Percentiles rank a stretch among this genome's conserved stretches.
phyloP scores from a whole-genome alignment of 2,113 vertebrate species.

The Corythornis cristatus region DNA sequence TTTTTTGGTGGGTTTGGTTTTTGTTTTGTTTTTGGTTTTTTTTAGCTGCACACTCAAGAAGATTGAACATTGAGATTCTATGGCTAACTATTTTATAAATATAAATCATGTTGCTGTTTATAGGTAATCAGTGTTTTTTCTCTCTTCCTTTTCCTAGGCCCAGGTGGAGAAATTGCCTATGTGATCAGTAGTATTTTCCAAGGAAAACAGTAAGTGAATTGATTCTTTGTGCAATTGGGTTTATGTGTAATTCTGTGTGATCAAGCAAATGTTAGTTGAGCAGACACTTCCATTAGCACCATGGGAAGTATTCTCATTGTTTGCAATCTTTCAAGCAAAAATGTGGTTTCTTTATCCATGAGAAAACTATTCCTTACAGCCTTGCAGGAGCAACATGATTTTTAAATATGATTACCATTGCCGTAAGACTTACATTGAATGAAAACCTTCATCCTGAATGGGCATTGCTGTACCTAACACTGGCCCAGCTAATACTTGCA shows the following conservation, averaged over 20 bases:
- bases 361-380: not conserved
- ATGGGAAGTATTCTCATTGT: not conserved
- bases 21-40: not conserved
- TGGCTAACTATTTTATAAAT: not conserved
- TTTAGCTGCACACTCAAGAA: not conserved
- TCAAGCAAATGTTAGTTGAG: not conserved
- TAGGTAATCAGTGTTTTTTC: not conserved
- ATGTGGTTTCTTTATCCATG: not conserved
- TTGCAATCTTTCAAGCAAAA: not conserved
- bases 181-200: not conserved
- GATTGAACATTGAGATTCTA: not conserved
- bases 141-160: not conserved
- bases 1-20: not conserved
- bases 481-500: not conserved
- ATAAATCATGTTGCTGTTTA: not conserved
- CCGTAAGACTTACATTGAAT: not conserved
- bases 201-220: conserved; percentile 14
- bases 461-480: not conserved
- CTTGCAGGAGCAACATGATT: not conserved
- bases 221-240: not conserved
- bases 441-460: not conserved
- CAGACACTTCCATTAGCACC: not conserved
- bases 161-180: not conserved
- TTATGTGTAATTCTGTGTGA: conserved; percentile 5
- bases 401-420: not conserved